Conservation (phyloP, 2,888 invertebrate genomes). For the Nymphalis urticae region DNA sequence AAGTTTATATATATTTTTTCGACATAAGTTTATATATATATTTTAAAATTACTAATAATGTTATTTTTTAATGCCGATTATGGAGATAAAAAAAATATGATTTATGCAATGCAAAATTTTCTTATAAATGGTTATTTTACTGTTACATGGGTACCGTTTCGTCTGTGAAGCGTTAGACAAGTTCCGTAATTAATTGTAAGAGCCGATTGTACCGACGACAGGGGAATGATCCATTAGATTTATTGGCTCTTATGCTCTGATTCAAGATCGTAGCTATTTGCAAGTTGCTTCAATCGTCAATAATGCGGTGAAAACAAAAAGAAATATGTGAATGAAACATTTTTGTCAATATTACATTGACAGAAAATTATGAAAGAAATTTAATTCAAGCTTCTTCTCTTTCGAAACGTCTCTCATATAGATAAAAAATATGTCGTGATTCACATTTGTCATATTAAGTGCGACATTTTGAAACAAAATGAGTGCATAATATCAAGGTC, state of each 20-base stretch:
- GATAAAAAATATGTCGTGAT: no score
- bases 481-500: not conserved
- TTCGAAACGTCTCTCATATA: no score
- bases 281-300: constrained; percentile 33
- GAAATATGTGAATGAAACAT: constrained; percentile 11
- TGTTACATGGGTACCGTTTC: constrained; percentile 37
- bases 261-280: constrained; percentile 38
- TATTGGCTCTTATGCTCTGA: constrained; percentile 44
- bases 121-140: constrained; percentile 30
- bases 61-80: not conserved
- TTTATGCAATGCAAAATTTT: constrained; percentile 17
- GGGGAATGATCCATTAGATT: constrained; percentile 48
- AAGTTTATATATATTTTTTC: not conserved
- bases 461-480: not conserved
- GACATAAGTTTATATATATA: no score
- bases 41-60: not conserved
- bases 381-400: not conserved
- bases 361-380: not conserved
- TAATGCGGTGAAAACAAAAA: constrained; percentile 6
- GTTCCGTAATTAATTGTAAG: constrained; percentile 50
- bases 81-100: not conserved
- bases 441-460: not conserved
- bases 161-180: constrained; percentile 41
- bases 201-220: constrained; percentile 47
- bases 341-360: constrained; percentile 5